These are phyloP conservation scores for Plodia interpunctella DNA, from an alignment of 1,140 invertebrate species.

Conservation along the genomic window DNA sequence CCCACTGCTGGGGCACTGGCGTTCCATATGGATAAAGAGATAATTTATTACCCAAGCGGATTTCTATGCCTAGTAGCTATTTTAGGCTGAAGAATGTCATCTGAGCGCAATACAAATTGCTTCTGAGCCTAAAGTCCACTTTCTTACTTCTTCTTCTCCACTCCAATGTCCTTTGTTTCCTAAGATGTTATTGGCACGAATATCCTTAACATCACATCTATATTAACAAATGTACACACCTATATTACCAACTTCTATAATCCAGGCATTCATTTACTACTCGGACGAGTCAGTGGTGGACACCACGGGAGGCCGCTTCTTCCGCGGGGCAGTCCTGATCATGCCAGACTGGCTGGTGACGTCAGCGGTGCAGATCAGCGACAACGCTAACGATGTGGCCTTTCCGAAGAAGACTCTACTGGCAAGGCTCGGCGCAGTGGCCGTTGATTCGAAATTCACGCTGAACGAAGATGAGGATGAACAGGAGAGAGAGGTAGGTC, in stretches of 20 bases:
- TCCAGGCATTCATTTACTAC: constrained; percentile 58
- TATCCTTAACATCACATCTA: too few species aligned
- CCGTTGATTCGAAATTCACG: constrained; percentile 46
- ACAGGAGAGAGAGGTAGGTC: constrained; percentile 58
- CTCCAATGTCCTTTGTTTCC: too few species aligned
- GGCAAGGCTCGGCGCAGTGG: constrained; percentile 48
- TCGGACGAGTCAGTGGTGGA: constrained; percentile 45
- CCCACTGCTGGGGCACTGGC: too few species aligned
- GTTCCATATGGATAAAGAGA: too few species aligned
- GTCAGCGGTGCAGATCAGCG: constrained; percentile 35
- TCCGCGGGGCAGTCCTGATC: constrained; percentile 46
- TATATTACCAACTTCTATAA: neutral
- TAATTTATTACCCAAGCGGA: too few species aligned
- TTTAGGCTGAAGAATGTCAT: too few species aligned
- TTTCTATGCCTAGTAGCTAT: too few species aligned
- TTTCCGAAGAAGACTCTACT: constrained; percentile 57
- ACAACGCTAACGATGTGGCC: constrained; percentile 21
- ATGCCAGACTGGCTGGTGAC: constrained; percentile 49
- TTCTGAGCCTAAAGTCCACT: too few species aligned
- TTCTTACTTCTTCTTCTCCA: too few species aligned
- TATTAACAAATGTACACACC: too few species aligned
- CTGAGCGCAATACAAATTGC: too few species aligned
- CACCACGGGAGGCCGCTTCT: constrained; percentile 32
- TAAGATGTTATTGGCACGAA: too few species aligned
- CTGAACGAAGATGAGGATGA: constrained; percentile 65